Conservation (phyloP, 2,888 invertebrate species). For the Trissoscelio sp. region DNA sequence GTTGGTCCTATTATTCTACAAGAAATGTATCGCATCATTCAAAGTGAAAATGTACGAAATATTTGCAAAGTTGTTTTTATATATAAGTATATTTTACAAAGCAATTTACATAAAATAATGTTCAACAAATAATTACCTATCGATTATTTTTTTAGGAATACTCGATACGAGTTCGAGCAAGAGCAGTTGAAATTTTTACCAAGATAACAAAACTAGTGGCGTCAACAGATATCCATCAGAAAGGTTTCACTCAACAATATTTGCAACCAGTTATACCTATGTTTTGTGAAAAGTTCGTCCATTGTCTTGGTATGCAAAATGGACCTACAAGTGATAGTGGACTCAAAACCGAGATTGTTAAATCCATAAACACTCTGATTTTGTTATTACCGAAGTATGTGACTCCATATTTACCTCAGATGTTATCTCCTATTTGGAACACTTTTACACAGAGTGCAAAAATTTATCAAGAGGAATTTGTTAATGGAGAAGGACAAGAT, state of each 20-base stretch:
- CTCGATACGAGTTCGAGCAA: constrained; percentile 86
- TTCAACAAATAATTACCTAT: too few species aligned
- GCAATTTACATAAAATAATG: too few species aligned
- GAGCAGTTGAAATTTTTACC: constrained; percentile 88
- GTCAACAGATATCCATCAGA: constrained; percentile 84
- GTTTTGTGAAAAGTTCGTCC: constrained; percentile 87
- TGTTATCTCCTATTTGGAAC: constrained; percentile 88
- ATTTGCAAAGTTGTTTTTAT: neutral
- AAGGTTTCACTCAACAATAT: constrained; percentile 85
- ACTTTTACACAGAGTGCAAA: constrained; percentile 88
- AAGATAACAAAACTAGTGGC: constrained; percentile 86
- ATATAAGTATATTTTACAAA: constrained; percentile 20
- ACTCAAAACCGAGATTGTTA: constrained; percentile 87
- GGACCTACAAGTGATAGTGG: constrained; percentile 85
- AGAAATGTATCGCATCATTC: constrained; percentile 88
- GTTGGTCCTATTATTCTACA: constrained; percentile 88
- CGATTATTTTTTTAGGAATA: too few species aligned
- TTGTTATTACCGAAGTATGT: constrained; percentile 87
- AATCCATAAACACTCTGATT: constrained; percentile 86
- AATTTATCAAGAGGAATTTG: constrained; percentile 86
- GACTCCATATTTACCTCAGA: constrained; percentile 85
- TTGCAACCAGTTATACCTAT: constrained; percentile 88
- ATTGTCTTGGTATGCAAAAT: constrained; percentile 85
- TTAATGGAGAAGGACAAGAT: constrained; percentile 85
- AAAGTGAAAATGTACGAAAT: constrained; percentile 84